Conservation (phyloP, 2,797 vertebrate genomes). For the Erpetoichthys calabaricus region DNA sequence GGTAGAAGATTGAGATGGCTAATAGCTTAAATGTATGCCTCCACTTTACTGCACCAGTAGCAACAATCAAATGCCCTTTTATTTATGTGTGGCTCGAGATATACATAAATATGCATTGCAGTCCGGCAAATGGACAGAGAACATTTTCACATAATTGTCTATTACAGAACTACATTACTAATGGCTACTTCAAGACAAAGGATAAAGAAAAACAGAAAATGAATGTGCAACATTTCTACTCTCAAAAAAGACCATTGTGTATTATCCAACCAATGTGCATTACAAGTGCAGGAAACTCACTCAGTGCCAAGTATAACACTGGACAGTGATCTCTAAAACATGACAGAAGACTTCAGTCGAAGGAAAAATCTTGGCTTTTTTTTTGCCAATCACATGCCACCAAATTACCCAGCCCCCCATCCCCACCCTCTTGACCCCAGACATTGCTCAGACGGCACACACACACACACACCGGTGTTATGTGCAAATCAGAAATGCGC, state of each 20-base stretch:
- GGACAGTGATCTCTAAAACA: too few species aligned
- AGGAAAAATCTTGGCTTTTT: neutral
- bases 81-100: conserved; percentile 14
- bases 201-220: conserved; percentile 18
- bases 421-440: conserved; percentile 44
- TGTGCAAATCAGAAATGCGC: conserved; percentile 56
- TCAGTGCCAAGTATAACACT: too few species aligned
- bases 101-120: neutral
- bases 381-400: conserved; percentile 65
- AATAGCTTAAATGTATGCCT: conserved; percentile 69
- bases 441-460: conserved; percentile 46
- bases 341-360: too few species aligned
- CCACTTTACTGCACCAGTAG: conserved; percentile 61
- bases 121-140: too few species aligned
- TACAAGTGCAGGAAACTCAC: too few species aligned
- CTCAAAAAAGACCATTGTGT: conserved; percentile 13
- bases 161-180: too few species aligned
- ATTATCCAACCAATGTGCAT: too few species aligned
- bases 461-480: conserved; percentile 40
- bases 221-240: conserved; percentile 31
- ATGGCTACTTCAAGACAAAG: too few species aligned
- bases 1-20: conserved; percentile 63
- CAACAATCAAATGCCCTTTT: conserved; percentile 52
- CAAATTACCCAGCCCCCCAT: conserved; percentile 36
- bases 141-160: too few species aligned